Evolutionary conservation across 2,113 vertebrate species (phyloP), one percentile per base, ranked within the genome.

Genomic region (Engystomops pustulosus): DNA sequence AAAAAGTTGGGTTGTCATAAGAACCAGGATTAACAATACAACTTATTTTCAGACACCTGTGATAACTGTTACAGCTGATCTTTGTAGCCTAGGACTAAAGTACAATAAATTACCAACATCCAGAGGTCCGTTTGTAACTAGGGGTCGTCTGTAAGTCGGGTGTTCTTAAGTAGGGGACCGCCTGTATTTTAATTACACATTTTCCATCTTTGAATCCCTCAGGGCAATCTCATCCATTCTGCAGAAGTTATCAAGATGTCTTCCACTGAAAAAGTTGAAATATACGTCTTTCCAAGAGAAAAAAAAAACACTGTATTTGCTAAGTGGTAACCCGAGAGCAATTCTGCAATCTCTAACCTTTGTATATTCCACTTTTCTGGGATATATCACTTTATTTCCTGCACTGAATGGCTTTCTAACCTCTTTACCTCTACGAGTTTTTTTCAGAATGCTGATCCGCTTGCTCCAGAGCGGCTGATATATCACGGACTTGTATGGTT

Each of bases 331-430:
- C 58, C 23, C 23, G 62, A 78, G 72, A 41, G 36, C 47, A 44
- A 32, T 69, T 78, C 11, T 49, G 17, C 55, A 32, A 67, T 53
- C 30, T 84, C 9, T 47, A 17, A 60, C 32, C 23, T 84, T 77
- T 84, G 25, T 70, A 69, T 78, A 36, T 85, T 79, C 51, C 49
- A 15, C 23, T 51, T 49, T 76, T 32, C 55, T 30, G 55, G 58
- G 60, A 53, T 53, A 77, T 85, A 51, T 85, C 51, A 41, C 70
- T 84, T 85, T 53, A 44, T 79, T 79, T 70, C 75, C 60, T 34
- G 25, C 45, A 18, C 34, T 15, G 23, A 58, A 70, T 79, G 27
- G 30, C 60, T 69, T 81, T 41, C 41, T 23, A 55, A 15, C 67
- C 83, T 58, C 30, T 38, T 38, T 41, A 69, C 83, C 45, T 68